Percentiles rank a stretch among this genome's conserved stretches.
Conservation (phyloP, 1,140 invertebrate species). For the Chrysoperla carnea region DNA sequence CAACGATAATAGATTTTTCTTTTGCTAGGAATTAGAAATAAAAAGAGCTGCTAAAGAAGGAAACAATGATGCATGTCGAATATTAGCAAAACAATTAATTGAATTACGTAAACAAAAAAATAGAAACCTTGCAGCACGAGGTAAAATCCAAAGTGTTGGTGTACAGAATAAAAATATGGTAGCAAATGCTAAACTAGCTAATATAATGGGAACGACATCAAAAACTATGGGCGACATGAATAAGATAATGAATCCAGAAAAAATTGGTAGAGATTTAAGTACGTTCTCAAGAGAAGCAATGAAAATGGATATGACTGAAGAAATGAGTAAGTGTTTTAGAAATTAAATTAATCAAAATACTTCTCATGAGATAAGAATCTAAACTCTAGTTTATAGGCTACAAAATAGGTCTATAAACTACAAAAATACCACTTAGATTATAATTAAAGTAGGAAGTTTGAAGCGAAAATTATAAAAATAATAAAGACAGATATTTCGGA, state of each 20-base stretch:
- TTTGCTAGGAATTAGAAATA: conserved; percentile 64
- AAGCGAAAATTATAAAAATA: too few relatives aligned
- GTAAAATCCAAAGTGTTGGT: conserved; percentile 54
- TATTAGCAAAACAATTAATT: conserved; percentile 79
- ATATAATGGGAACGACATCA: conserved; percentile 70
- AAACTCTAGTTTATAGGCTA: too few relatives aligned
- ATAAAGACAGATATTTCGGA: too few relatives aligned
- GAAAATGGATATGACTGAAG: conserved; percentile 88
- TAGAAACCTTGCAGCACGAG: conserved; percentile 56
- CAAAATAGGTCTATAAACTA: too few relatives aligned
- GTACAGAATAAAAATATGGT: conserved; percentile 77
- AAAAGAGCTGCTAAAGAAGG: conserved; percentile 74
- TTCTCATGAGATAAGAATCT: too few relatives aligned
- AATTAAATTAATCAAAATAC: background rate
- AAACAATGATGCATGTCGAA: conserved; percentile 63
- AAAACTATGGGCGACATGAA: conserved; percentile 82
- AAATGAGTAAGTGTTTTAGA: conserved; percentile 59
- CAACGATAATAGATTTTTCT: conserved; percentile 4
- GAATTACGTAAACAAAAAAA: conserved; percentile 76
- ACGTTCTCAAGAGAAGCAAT: conserved; percentile 66
- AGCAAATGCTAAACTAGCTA: conserved; percentile 68
- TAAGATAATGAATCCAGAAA: conserved; percentile 68
- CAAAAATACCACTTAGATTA: too few relatives aligned
- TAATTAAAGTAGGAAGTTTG: too few relatives aligned
- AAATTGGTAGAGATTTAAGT: conserved; percentile 62